These are phyloP conservation scores for Manis javanica DNA, from an alignment of 2,797 vertebrate species.

Conservation along the genomic window DNA sequence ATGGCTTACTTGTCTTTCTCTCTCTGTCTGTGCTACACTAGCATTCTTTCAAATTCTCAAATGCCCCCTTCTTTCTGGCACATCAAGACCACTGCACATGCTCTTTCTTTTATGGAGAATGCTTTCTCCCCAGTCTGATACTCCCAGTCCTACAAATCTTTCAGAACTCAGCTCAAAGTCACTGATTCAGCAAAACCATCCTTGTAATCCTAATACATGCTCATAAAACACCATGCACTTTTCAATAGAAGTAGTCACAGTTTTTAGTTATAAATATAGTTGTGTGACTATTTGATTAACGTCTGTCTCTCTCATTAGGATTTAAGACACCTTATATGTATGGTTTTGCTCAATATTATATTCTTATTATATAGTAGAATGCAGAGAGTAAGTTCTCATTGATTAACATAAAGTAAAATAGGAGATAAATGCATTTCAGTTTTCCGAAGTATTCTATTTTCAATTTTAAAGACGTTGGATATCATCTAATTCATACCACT, in stretches of 20 bases:
- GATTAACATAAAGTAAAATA: not conserved
- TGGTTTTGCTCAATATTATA: not conserved
- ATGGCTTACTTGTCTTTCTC: not conserved
- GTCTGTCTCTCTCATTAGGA: not conserved
- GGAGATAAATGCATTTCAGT: not conserved
- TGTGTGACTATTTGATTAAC: not conserved
- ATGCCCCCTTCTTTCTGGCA: not conserved
- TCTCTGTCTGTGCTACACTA: not conserved
- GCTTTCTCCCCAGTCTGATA: not conserved
- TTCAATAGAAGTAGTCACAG: not conserved
- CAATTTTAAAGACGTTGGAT: not conserved
- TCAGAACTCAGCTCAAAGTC: not conserved
- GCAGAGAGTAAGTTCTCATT: not conserved
- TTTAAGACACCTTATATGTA: not conserved
- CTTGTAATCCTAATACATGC: not conserved
- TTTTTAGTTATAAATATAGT: not conserved
- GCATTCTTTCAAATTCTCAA: not conserved
- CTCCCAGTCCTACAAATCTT: not conserved
- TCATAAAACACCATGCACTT: not conserved
- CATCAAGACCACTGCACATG: not conserved
- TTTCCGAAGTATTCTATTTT: slow-evolving; percentile 19
- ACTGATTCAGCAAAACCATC: not conserved
- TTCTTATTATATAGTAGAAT: not conserved
- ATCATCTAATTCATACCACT: not conserved
- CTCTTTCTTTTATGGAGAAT: not conserved